Evolutionary conservation across 2,797 vertebrate genomes (phyloP).

Genomic region (Morelia viridis): DNA sequence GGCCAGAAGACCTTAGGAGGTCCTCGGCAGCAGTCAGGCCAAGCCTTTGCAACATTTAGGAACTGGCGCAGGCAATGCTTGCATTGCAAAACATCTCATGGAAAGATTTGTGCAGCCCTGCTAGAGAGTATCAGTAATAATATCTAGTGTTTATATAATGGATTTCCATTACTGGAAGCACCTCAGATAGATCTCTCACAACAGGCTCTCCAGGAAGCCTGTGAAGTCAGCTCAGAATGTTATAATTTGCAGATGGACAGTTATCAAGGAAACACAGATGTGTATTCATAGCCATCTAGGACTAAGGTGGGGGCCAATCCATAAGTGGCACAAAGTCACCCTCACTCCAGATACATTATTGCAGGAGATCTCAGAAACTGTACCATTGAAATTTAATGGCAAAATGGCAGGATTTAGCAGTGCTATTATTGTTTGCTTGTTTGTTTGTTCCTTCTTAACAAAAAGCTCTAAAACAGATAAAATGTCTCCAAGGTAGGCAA

Average conservation of each 20-base stretch:
- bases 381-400: background rate
- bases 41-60: background rate
- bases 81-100: background rate
- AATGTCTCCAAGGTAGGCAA: background rate
- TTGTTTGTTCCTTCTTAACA: background rate
- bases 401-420: background rate
- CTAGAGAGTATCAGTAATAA: background rate
- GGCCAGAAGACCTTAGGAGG: background rate
- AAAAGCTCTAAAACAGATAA: background rate
- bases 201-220: background rate
- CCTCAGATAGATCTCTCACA: background rate
- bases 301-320: background rate
- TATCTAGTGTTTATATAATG: background rate
- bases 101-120: background rate
- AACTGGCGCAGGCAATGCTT: background rate
- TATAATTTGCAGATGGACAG: background rate
- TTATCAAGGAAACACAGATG: background rate
- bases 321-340: background rate
- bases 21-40: background rate
- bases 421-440: background rate
- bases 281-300: background rate
- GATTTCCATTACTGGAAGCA: background rate
- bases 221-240: background rate
- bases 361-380: background rate
- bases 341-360: background rate